Evolutionary conservation across 2,113 vertebrate species (phyloP), one percentile per base, ranked within the genome.

Genomic region (Crypturellus undulatus): DNA sequence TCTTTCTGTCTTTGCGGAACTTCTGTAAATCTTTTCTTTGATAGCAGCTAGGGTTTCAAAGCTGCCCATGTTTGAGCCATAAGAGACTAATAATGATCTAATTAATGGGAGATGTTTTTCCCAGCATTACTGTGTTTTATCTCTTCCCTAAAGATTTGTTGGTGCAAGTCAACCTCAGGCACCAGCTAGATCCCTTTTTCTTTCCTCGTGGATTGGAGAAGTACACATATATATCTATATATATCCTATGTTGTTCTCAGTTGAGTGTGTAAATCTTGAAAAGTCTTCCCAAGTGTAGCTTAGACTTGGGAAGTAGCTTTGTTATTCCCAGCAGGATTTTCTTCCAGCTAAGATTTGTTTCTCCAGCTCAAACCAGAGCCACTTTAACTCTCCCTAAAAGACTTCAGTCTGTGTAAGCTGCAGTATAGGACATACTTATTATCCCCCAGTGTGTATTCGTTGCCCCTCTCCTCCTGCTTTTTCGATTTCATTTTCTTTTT

Each of bases 51-150:
- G 85, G 59, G 90, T 95, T 96, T 97, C 94, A 95, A 95, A 87
- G 89, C 95, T 90, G 79, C 94, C 88, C 90, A 75, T 7, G 3
- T 94, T 91, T 80, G 64, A 96, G 92, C 86, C 89, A 92, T 82
- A 89, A 87, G 96, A 96, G 91, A 86, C 91, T 82, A 92, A 94
- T 95, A 95, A 96, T 86, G 85, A 94, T 96, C 91, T 95, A 97
- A 97, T 97, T 97, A 97, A 95, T 92, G 91, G 83, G 93, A 89
- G 89, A 85, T 85, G 80, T 95, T 96, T 96, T 90, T 80, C 92
- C 87, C 67, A 86, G 51, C 58, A 52, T 73, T 94, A 73, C 93
- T 95, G 58, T 92, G 49, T 95, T 96, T 97, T 94, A 92, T 95
- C 91, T 94, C 85, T 73, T 94, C 78, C 87, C 90, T 79, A 80